Percentiles rank a stretch among this genome's conserved stretches.
phyloP scores from a whole-genome alignment of 2,888 invertebrate species.

The Orthosia gothica region DNA sequence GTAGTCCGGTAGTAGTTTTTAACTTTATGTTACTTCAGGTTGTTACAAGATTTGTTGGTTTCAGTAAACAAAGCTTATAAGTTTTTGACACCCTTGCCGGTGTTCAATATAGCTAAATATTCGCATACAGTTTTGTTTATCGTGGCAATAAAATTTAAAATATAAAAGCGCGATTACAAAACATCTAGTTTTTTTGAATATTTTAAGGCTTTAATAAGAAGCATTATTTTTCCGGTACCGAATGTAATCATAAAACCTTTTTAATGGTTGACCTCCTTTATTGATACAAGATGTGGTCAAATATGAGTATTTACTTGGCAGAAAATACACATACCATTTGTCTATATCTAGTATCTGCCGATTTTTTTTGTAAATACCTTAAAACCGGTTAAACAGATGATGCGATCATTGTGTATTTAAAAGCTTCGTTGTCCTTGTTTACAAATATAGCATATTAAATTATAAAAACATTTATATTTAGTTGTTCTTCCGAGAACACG shows the following conservation, averaged over 20 bases:
- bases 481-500: too few species aligned
- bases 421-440: conserved; percentile 21
- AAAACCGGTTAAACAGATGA: conserved; percentile 12
- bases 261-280: conserved; percentile 11
- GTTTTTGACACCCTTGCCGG: too few species aligned
- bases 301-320: conserved; percentile 28
- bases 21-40: too few species aligned
- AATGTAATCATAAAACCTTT: conserved; percentile 9
- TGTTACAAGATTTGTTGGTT: too few species aligned
- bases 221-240: background rate
- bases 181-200: background rate
- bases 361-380: conserved; percentile 3
- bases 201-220: background rate
- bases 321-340: background rate
- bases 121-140: too few species aligned
- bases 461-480: too few species aligned
- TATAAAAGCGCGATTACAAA: too few species aligned
- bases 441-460: conserved; percentile 1
- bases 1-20: too few species aligned
- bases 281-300: conserved; percentile 31
- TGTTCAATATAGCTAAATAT: too few species aligned
- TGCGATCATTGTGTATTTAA: conserved; percentile 27
- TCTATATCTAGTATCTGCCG: background rate
- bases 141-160: too few species aligned
- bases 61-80: too few species aligned